Conservation (phyloP, 1,140 invertebrate species). For the Euura lappo region DNA sequence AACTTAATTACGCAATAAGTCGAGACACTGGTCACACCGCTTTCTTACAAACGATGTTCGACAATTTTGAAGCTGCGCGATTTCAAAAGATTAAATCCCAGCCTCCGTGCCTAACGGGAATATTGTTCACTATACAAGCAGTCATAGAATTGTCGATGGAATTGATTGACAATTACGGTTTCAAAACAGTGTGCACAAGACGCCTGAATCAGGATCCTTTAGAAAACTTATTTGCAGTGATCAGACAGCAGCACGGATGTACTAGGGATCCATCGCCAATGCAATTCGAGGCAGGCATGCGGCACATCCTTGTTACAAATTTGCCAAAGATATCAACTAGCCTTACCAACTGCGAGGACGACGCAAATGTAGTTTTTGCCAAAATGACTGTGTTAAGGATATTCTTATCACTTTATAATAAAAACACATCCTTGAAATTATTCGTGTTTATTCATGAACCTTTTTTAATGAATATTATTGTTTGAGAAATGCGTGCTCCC, state of each 20-base stretch:
- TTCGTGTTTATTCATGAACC: too few relatives aligned
- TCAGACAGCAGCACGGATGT: slow-evolving; percentile 12
- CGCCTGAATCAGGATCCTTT: slow-evolving; percentile 10
- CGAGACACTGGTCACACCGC: neutral
- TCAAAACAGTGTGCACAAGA: neutral
- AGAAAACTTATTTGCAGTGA: slow-evolving; percentile 9
- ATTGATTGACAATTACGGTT: neutral
- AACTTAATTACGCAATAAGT: slow-evolving; percentile 7
- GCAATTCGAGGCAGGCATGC: neutral
- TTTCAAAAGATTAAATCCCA: neutral
- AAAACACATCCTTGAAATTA: too few relatives aligned
- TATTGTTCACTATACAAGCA: neutral
- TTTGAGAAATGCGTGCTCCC: too few relatives aligned
- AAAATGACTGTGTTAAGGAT: too few relatives aligned
- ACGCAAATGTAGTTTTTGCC: slow-evolving; percentile 9
- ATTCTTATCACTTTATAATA: too few relatives aligned
- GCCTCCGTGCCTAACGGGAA: slow-evolving; percentile 7
- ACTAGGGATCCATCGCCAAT: neutral
- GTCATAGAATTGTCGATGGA: slow-evolving; percentile 8
- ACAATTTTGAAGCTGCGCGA: neutral
- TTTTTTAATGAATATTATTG: too few relatives aligned
- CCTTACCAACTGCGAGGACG: slow-evolving; percentile 4
- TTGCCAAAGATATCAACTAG: slow-evolving; percentile 8
- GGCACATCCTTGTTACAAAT: neutral
- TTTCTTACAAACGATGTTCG: slow-evolving; percentile 1